A percentile compares a stretch with the other conserved stretches of the same genome.
These are phyloP conservation scores for Pristionchus entomophagus DNA, from an alignment of 2,888 invertebrate species.

Conservation along the genomic window DNA sequence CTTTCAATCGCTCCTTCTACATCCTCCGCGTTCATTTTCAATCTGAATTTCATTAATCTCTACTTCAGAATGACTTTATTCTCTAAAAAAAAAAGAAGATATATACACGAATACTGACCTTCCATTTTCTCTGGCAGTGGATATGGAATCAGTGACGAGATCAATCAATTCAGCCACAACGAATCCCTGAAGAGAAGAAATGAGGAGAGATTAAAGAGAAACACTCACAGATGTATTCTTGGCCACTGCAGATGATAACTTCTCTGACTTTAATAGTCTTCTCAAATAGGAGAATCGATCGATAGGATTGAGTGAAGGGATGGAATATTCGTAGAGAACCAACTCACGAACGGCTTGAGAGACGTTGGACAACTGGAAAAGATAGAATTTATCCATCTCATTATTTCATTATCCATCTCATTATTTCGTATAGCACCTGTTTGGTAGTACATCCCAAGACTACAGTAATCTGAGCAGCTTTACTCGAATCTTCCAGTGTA, in stretches of 20 bases:
- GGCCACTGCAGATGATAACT: constrained; percentile 50
- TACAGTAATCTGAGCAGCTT: neutral
- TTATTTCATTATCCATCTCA: neutral
- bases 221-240: constrained; percentile 57
- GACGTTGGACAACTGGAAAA: constrained; percentile 50
- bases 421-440: constrained; percentile 3
- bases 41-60: neutral
- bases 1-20: constrained; percentile 65
- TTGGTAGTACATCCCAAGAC: constrained; percentile 35
- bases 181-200: constrained; percentile 62
- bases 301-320: constrained; percentile 54
- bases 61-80: neutral
- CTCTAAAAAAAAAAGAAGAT: neutral
- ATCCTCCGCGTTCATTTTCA: neutral
- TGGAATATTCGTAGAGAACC: constrained; percentile 56
- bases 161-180: constrained; percentile 65
- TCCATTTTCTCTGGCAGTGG: constrained; percentile 20
- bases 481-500: neutral
- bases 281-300: constrained; percentile 56
- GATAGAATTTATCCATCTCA: too few species aligned
- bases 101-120: neutral
- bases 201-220: neutral
- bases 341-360: constrained; percentile 50
- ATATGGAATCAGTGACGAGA: constrained; percentile 57
- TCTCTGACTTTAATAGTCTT: constrained; percentile 16